Percentiles rank a stretch among this genome's conserved stretches.
Conservation (phyloP, 2,113 vertebrate genomes). For the crab-eating macaque (Macaca fascicularis) region DNA sequence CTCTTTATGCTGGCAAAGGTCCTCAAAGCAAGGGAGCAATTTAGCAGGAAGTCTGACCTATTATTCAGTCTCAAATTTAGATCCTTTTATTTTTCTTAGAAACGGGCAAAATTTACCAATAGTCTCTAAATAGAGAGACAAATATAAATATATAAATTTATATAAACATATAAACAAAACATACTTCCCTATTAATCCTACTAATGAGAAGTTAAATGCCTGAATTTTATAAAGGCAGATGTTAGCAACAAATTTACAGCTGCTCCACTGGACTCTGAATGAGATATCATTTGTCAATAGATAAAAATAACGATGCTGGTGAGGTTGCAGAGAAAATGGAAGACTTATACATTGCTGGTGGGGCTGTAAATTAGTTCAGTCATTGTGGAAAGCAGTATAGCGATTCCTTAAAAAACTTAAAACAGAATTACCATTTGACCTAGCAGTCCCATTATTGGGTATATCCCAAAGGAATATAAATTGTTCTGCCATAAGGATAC, state of each 20-base stretch:
- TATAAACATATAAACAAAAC: background rate
- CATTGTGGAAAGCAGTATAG: no score
- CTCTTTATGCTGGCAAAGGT: background rate
- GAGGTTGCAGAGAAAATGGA: no score
- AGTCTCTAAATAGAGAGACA: background rate
- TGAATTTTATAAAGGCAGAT: background rate
- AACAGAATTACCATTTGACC: no score
- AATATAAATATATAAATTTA: background rate
- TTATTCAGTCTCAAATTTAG: background rate
- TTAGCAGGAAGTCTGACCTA: background rate
- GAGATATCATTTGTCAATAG: background rate
- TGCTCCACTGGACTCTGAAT: background rate
- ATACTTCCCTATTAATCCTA: background rate
- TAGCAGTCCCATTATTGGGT: no score
- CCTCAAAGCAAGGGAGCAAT: background rate
- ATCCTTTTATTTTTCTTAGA: background rate
- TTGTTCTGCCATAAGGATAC: no score
- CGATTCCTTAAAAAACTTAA: no score
- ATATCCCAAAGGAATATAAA: no score
- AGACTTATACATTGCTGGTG: no score
- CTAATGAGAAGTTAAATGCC: background rate
- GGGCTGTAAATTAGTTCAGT: no score
- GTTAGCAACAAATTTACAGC: background rate
- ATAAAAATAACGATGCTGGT: no score
- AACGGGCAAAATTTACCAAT: background rate